Evolutionary conservation across 2,888 invertebrate genomes (phyloP), one percentile per base, ranked within the genome.

Genomic region (Melangyna quadrimaculata): DNA sequence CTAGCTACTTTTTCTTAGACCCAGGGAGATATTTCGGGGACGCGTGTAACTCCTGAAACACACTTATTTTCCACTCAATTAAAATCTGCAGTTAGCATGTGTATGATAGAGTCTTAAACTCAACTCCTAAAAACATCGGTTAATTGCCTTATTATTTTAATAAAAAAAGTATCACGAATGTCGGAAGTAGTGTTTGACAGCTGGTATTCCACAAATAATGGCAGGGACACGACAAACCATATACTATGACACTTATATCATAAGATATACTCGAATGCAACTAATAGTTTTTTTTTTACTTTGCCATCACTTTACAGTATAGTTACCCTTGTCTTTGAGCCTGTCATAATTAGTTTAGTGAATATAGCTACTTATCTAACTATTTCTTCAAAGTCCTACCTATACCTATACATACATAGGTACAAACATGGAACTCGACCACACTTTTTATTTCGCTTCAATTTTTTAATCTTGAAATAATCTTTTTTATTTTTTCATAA

Each of bases 401-500:
- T 78, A n/a, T n/a, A n/a, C n/a, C n/a, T n/a, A n/a, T n/a, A n/a
- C n/a, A n/a, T n/a, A n/a, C n/a, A n/a, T n/a, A n/a, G n/a, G n/a
- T n/a, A n/a, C n/a, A n/a, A n/a, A n/a, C n/a, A n/a, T n/a, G 69
- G 78, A 61, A 78, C 37, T 61, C 29, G 17, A 40, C n/a, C n/a
- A n/a, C 7, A 40, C 2, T 40, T n/a, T n/a, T n/a, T n/a, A n/a
- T 40, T 67, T 43, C n/a, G 12, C 27, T 69, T 69, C n/a, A 35
- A 48, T 29, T 14, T n/a, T 51, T 55, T 24, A 12, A 14, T n/a
- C 22, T 59, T 8, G 1, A 24, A 45, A 35, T 59, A n/a, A 59
- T 22, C 35, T 53, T 32, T 32, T 69, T 40, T 53, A 37, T 22
- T 29, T 22, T 40, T 32, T 69, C 29, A 57, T 70, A 57, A 81